Base-by-base conservation (phyloP, 2,113 vertebrate species). In the Eublepharis macularius region DNA sequence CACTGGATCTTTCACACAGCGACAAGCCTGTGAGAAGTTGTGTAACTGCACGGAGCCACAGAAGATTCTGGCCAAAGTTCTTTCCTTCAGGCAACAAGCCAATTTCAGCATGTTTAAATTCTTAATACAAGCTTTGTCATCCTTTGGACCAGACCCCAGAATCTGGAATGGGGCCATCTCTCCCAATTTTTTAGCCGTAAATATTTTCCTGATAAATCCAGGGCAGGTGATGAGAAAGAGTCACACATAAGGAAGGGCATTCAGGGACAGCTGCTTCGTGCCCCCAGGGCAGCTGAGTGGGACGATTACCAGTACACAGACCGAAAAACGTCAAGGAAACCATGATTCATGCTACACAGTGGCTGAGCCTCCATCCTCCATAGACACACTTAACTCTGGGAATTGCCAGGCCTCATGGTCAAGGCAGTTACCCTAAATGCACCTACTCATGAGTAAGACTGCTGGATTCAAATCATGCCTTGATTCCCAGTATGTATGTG, bases 191-290 rank as follows among this genome's bases (percentile, higher is more conserved):
- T 13, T 14, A 36, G 68, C 21, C 41, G 43, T 74, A 87, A 83
- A 83, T 80, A 84, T 80, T 87, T 80, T 51, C 10, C 13, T 19
- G 45, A 75, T 87, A 45, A 80, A 68, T 75, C 76, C 43, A 47
- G n/a, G 49, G 39, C 86, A 66, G 70, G 76, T 84, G 69, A 80
- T 24, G 57, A 68, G 77, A 75, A 66, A 80, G 69, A 73, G 26
- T 54, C 43, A 74, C 66, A 41, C 74, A 39, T 34, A 78, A 77
- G 75, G 43, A 78, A 77, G 75, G 43, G 75, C 75, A 73, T 73
- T 63, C 36, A 24, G 54, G 75, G 75, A 49, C 34, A 79, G 41
- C 57, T 79, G 86, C 45, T 41, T 24, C 29, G 45, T 45, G 11
- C 60, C 19, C 47, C 60, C 34, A 68, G 32, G 60, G 57, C 78